Evolutionary conservation across 1,140 invertebrate species (phyloP).

Genomic region (Trigoniulus corallinus): DNA sequence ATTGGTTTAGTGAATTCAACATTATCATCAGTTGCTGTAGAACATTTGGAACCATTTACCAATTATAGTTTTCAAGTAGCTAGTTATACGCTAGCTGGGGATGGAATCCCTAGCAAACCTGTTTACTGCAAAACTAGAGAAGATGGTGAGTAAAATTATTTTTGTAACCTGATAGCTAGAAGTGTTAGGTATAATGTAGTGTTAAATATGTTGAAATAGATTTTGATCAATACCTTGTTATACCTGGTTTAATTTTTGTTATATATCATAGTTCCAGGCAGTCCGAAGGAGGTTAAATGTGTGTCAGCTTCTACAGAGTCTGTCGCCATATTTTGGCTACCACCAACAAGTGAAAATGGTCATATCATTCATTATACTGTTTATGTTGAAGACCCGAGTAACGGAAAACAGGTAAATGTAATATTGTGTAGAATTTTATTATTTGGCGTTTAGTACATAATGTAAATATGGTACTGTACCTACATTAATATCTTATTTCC

Average conservation of each 20-base stretch:
- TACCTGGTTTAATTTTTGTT: too few species aligned
- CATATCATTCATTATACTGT: slow-evolving; percentile 72
- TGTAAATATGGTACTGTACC: neutral
- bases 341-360: slow-evolving; percentile 79
- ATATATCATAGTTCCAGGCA: slow-evolving; percentile 58
- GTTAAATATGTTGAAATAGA: too few species aligned
- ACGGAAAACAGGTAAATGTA: neutral
- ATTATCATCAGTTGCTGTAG: neutral
- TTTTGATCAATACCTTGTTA: too few species aligned
- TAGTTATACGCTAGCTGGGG: slow-evolving; percentile 83
- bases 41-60: slow-evolving; percentile 77
- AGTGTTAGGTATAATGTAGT: too few species aligned
- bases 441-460: neutral
- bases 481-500: neutral
- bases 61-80: slow-evolving; percentile 95
- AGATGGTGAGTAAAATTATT: slow-evolving; percentile 44
- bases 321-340: slow-evolving; percentile 83
- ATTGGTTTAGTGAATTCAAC: neutral
- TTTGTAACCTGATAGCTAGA: neutral
- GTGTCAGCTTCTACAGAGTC: slow-evolving; percentile 76
- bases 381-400: slow-evolving; percentile 27
- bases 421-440: too few species aligned
- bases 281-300: slow-evolving; percentile 80
- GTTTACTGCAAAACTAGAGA: slow-evolving; percentile 91
- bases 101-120: slow-evolving; percentile 73